These are phyloP conservation scores for Chanos chanos DNA, from an alignment of 2,797 vertebrate species.

Conservation along the genomic window DNA sequence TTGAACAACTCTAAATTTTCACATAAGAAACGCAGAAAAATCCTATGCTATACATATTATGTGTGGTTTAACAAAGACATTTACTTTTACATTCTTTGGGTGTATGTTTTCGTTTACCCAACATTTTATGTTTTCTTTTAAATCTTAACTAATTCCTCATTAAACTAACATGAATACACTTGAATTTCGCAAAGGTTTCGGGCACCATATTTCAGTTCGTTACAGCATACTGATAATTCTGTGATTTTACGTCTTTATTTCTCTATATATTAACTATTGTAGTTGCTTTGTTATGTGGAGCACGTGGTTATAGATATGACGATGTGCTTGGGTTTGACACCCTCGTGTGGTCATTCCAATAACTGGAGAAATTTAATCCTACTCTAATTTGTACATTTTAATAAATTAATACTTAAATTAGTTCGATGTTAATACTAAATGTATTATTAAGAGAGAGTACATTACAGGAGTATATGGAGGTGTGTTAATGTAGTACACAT, in stretches of 20 bases:
- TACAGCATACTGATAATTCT: too few species aligned
- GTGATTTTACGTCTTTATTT: too few species aligned
- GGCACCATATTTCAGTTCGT: too few species aligned
- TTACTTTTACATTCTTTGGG: not conserved
- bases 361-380: not conserved
- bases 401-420: not conserved
- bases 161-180: too few species aligned
- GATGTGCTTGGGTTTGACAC: conserved; percentile 31
- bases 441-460: too few species aligned
- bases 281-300: conserved; percentile 24
- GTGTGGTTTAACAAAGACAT: not conserved
- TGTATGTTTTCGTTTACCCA: too few species aligned
- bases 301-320: conserved; percentile 23
- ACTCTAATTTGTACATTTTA: not conserved
- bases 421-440: too few species aligned
- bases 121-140: too few species aligned
- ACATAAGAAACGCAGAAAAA: not conserved
- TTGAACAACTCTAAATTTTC: not conserved
- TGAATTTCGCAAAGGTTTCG: too few species aligned
- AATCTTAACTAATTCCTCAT: too few species aligned
- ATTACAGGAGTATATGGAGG: not conserved
- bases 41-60: not conserved
- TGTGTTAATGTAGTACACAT: not conserved
- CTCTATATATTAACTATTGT: too few species aligned
- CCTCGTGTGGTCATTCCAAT: conserved; percentile 40